Base-by-base conservation (phyloP, 1,140 invertebrate genomes). In the Pentalonia nigronervosa region DNA sequence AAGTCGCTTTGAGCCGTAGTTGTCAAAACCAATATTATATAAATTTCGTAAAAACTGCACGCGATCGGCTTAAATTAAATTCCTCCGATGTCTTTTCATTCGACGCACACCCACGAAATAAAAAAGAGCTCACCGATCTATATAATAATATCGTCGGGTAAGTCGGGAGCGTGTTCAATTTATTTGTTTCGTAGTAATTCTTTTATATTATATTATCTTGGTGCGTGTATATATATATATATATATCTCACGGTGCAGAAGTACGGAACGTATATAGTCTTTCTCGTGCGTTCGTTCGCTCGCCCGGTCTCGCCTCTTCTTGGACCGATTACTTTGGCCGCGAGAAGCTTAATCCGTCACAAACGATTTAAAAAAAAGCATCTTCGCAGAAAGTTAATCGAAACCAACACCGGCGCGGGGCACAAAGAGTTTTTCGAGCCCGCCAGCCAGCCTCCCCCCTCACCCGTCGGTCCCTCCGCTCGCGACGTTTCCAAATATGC, bases 121-220 rank as follows among this genome's bases (percentile, higher is more conserved):
- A 76, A 76, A 34, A n/a, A 30, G 30, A 67, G 4, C 11, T 17
- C 60, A 17, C 60, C 60, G n/a, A 76, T 76, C 60, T n/a, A 76
- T 67, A 67, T 67, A 67, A 67, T 67, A 67, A 76, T 76, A 76
- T 76, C 30, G n/a, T 30, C 60, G 30, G 30, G n/a, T 67, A 67
- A n/a, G n/a, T 11, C 30, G n/a, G n/a, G 60, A 11, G n/a, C 60
- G 30, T 76, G 60, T 76, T 76, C 60, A 76, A 76, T 76, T 76
- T 76, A 76, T 76, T 76, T 76, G 60, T 76, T 76, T 76, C 60
- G 60, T n/a, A n/a, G 60, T 76, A 76, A 76, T 76, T 76, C 60
- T 76, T 76, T 76, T 76, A 76, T 76, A 76, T 67, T n/a, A 76
- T 76, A n/a, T 76, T 76, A 76, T 76, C 14, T 34, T 6, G 17